Evolutionary conservation across 1,140 invertebrate genomes (phyloP).

Genomic region (Ptiloglossa arizonensis): DNA sequence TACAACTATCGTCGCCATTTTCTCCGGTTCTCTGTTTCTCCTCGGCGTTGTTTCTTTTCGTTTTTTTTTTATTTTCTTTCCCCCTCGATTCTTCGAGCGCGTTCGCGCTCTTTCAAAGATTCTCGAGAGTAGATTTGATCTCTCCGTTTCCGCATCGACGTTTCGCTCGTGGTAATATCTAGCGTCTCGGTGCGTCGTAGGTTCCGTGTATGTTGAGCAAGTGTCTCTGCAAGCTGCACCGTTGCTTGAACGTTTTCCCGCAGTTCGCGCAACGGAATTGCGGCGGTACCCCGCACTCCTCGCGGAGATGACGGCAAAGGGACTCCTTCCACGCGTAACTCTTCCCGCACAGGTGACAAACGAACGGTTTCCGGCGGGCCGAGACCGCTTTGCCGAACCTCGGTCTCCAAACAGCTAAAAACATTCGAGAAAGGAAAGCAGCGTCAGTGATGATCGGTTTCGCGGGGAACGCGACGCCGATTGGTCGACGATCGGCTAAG

Average conservation of each 20-base stretch:
- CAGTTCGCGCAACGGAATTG: constrained; percentile 63
- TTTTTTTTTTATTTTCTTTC: not conserved
- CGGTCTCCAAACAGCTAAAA: not conserved
- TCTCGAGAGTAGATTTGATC: no score
- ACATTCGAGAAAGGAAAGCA: constrained; percentile 10
- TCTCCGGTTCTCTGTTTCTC: not conserved
- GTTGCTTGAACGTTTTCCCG: constrained; percentile 81
- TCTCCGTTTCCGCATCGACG: no score
- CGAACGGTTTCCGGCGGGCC: constrained; percentile 17
- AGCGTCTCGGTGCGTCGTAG: not conserved
- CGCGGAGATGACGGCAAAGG: constrained; percentile 43
- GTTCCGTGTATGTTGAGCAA: constrained; percentile 52
- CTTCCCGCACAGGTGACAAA: constrained; percentile 36
- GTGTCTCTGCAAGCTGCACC: constrained; percentile 69
- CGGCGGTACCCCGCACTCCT: constrained; percentile 59
- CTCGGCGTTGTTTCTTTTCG: no score
- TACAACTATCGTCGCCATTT: not conserved
- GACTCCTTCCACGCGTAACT: constrained; percentile 54
- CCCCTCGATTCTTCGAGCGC: not conserved
- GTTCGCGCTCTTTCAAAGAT: no score
- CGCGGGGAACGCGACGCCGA: constrained; percentile 14
- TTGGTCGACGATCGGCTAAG: not conserved
- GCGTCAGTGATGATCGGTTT: not conserved
- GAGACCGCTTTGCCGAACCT: no score
- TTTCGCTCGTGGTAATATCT: no score